Evolutionary conservation across 2,888 invertebrate species (phyloP).

Genomic region (Apamea anceps): DNA sequence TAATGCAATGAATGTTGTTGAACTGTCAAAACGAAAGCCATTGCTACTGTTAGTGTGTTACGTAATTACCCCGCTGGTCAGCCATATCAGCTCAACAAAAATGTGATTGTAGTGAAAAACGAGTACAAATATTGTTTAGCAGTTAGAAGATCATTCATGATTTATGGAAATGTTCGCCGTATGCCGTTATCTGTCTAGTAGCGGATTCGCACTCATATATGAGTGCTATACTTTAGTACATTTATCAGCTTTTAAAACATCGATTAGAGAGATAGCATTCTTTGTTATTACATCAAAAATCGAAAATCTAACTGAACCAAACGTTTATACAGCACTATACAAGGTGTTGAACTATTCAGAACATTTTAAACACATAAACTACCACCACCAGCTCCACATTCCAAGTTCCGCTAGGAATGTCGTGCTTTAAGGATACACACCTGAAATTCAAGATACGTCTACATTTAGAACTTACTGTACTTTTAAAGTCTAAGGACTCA

Average conservation of each 20-base stretch:
- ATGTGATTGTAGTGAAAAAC: too few species aligned
- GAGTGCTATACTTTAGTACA: background rate
- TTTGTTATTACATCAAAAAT: too few species aligned
- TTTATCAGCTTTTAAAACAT: background rate
- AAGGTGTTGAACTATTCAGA: background rate
- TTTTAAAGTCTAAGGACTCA: conserved; percentile 31
- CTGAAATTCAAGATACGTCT: conserved; percentile 24
- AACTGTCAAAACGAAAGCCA: too few species aligned
- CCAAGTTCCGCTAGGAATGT: conserved; percentile 36
- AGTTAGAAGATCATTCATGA: background rate
- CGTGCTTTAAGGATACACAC: conserved; percentile 22
- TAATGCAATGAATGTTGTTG: too few species aligned
- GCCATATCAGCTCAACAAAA: background rate
- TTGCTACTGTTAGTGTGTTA: too few species aligned
- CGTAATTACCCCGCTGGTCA: too few species aligned
- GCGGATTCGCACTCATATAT: background rate
- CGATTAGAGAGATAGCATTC: background rate
- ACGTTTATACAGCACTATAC: background rate
- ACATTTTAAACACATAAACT: background rate
- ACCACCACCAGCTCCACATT: conserved; percentile 1
- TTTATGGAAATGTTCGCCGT: background rate
- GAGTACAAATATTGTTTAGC: background rate
- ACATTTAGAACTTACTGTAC: conserved; percentile 2
- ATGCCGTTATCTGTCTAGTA: background rate
- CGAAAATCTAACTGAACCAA: background rate